Conservation (phyloP, 2,797 vertebrate species). For the Xiphophorus birchmanni region DNA sequence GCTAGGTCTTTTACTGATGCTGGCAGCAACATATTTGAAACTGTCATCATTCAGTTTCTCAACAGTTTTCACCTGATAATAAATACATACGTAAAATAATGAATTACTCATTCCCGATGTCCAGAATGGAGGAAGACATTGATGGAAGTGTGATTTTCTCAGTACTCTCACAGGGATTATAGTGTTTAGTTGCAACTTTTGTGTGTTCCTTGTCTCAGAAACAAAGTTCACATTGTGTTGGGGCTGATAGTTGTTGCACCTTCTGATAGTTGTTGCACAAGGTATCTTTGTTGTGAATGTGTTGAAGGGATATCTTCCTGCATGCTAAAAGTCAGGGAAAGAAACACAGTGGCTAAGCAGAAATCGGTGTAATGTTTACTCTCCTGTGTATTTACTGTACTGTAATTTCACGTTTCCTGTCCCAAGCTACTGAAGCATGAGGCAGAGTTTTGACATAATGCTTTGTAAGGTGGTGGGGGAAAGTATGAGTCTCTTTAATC, state of each 20-base stretch:
- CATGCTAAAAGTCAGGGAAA: background rate
- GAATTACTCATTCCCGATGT: background rate
- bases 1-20: background rate
- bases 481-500: background rate
- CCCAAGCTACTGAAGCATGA: background rate
- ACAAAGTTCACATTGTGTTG: conserved; percentile 58
- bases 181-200: conserved; percentile 31
- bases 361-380: background rate
- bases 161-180: background rate
- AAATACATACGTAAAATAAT: background rate
- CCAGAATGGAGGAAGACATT: background rate
- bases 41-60: background rate
- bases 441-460: background rate
- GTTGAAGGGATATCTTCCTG: background rate
- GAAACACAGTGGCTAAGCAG: background rate
- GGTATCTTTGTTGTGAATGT: conserved; percentile 13
- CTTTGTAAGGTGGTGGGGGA: background rate
- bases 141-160: background rate
- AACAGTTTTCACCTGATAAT: background rate
- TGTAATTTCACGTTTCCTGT: background rate
- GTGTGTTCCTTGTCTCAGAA: conserved; percentile 26
- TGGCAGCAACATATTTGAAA: background rate
- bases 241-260: conserved; percentile 26
- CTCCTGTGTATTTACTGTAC: background rate
- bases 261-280: conserved; percentile 24